A percentile compares a stretch with the other conserved stretches of the same genome.
Evolutionary conservation across 2,888 invertebrate genomes (phyloP).

Genomic region (Trachelus troglodyta): DNA sequence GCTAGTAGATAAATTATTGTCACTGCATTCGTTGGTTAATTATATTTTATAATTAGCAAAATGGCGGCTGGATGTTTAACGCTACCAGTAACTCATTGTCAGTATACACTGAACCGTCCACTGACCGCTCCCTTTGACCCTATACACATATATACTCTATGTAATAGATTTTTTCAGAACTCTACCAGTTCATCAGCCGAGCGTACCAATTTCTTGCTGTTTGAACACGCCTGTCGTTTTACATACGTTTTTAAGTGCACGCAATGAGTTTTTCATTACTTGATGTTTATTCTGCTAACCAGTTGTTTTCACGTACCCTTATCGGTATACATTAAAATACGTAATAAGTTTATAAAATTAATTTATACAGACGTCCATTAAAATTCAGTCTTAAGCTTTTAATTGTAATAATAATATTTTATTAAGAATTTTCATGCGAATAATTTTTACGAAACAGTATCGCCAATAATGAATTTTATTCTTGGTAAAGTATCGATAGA

Average conservation of each 20-base stretch:
- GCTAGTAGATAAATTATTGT: background rate
- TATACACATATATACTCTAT: background rate
- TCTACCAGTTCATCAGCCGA: background rate
- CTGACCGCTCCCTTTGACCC: background rate
- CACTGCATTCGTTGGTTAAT: constrained; percentile 31
- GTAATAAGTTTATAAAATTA: background rate
- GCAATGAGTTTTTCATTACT: background rate
- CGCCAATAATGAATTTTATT: background rate
- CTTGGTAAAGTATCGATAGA: background rate
- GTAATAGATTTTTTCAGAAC: background rate
- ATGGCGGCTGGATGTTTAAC: constrained; percentile 39
- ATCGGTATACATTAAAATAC: background rate
- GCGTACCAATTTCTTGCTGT: background rate
- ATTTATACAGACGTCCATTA: background rate
- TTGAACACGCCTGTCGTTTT: background rate
- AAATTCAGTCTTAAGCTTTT: background rate
- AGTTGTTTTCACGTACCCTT: background rate
- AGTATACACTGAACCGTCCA: background rate
- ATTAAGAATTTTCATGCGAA: background rate
- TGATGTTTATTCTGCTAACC: background rate
- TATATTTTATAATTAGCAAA: constrained; percentile 40
- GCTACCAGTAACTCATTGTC: constrained; percentile 29
- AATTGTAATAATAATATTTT: background rate
- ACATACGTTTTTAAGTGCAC: background rate
- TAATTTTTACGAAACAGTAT: no score